Conservation (phyloP, 2,888 invertebrate species). For the Lasioglossum oenotherae region DNA sequence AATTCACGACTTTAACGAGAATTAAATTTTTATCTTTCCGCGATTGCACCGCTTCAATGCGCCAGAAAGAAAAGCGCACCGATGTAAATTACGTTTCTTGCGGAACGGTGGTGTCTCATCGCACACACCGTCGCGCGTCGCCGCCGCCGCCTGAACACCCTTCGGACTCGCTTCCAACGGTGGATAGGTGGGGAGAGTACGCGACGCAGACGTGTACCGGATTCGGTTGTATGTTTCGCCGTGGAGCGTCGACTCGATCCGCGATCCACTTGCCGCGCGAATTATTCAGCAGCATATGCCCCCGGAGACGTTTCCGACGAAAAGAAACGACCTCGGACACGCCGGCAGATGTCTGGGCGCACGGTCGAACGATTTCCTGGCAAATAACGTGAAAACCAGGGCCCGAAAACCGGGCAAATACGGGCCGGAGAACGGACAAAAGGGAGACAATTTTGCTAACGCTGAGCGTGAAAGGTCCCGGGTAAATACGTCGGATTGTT, state of each 20-base stretch:
- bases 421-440: slow-evolving; percentile 59
- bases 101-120: neutral
- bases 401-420: slow-evolving; percentile 71
- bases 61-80: neutral
- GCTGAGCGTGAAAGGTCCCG: slow-evolving; percentile 72
- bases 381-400: slow-evolving; percentile 66
- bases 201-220: neutral
- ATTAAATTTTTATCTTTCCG: slow-evolving; percentile 50
- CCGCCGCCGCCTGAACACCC: neutral
- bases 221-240: no score
- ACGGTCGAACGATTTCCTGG: slow-evolving; percentile 71
- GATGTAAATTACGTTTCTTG: slow-evolving; percentile 23
- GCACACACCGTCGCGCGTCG: neutral
- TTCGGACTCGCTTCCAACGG: neutral
- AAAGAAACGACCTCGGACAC: slow-evolving; percentile 15
- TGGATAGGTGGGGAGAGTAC: neutral
- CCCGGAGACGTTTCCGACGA: slow-evolving; percentile 13
- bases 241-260: neutral
- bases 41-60: slow-evolving; percentile 14
- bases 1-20: slow-evolving; percentile 62
- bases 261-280: slow-evolving; percentile 27
- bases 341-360: slow-evolving; percentile 73
- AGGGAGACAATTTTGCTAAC: slow-evolving; percentile 74
- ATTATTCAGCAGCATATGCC: slow-evolving; percentile 37
- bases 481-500: slow-evolving; percentile 79